Base-by-base conservation (phyloP, 2,888 invertebrate species). In the Brachyopa scutellaris region DNA sequence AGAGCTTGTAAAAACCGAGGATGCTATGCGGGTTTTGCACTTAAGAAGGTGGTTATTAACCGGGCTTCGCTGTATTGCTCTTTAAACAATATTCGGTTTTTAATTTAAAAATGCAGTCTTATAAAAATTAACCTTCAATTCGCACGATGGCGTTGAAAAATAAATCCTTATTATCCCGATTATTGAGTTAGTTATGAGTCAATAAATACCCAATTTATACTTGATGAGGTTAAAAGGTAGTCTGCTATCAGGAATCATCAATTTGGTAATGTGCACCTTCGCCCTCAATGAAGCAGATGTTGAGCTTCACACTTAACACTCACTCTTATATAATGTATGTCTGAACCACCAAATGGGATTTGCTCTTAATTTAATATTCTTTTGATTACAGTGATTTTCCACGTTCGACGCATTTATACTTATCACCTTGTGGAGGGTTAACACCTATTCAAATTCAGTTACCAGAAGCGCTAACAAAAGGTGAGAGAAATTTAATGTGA, bases 161-260 rank as follows among this genome's bases (percentile, higher is more conserved):
- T 1, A 1, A 40, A 62, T 49, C 49, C 31, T 66, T 40, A 53
- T 1, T 21, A 36, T 23, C 36, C 47, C 17, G 9, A 40, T 74
- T 62, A 62, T 36, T 49, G 62, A 47, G 40, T 40, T 40, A 38
- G 38, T 47, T 57, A 62, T 49, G 21, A 47, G 57, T 23, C 57
- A 66, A 66, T 74, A 55, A 66, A 66, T 64, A 33, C 2, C 55
- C 47, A 45, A 17, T 62, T 55, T 57, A 57, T 49, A 6, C 8
- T 21, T 38, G 23, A 49, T 9, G 19, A 61, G 61, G 33, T 47
- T 62, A 62, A 72, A 51, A 42, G 49, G 29, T 38, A 47, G 8
- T 40, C 40, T 55, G 17, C 40, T 36, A n/a, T 15, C 9, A 13
- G 13, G 26, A 33, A 53, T 36, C 49, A 62, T 49, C 33, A 62